These are phyloP conservation scores for Drosophila repletoides DNA, from an alignment of 1,140 invertebrate genomes.

Conservation along the genomic window DNA sequence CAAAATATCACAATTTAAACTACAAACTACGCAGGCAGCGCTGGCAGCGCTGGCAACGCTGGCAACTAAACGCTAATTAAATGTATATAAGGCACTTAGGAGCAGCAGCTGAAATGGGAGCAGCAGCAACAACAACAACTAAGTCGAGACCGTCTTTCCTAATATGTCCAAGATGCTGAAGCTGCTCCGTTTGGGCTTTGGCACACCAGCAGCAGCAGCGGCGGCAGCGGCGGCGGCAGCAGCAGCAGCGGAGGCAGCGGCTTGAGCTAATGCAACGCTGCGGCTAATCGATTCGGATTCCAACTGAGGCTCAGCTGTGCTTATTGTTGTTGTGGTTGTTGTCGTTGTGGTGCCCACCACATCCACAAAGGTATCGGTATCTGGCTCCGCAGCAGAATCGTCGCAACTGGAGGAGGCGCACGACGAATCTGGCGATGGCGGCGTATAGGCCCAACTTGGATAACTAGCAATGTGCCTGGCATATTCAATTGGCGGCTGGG, in stretches of 20 bases:
- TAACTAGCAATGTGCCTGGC: conserved; percentile 63
- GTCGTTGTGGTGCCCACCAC: conserved; percentile 59
- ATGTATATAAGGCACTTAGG: conserved; percentile 70
- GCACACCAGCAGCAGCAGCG: conserved; percentile 15
- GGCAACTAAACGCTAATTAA: conserved; percentile 77
- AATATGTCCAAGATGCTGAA: conserved; percentile 78
- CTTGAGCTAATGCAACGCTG: background rate
- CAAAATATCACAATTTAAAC: conserved; percentile 77
- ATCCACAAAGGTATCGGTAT: conserved; percentile 64
- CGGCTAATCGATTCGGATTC: conserved; percentile 30
- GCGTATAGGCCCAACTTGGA: conserved; percentile 73
- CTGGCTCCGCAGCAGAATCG: conserved; percentile 39
- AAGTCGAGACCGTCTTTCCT: conserved; percentile 57
- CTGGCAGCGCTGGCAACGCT: conserved; percentile 24
- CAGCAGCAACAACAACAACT: conserved; percentile 11
- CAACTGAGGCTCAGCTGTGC: conserved; percentile 9
- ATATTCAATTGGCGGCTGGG: conserved; percentile 55
- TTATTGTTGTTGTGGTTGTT: no score
- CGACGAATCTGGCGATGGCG: conserved; percentile 67
- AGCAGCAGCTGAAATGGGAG: conserved; percentile 58
- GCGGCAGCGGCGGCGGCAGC: conserved; percentile 12
- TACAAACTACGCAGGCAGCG: conserved; percentile 60
- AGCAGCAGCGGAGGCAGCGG: conserved; percentile 2
- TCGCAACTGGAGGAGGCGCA: conserved; percentile 45
- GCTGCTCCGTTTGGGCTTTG: conserved; percentile 69